A percentile compares a stretch with the other conserved stretches of the same genome.
Conservation (phyloP, 1,140 invertebrate species). For the Drosophila mayri region DNA sequence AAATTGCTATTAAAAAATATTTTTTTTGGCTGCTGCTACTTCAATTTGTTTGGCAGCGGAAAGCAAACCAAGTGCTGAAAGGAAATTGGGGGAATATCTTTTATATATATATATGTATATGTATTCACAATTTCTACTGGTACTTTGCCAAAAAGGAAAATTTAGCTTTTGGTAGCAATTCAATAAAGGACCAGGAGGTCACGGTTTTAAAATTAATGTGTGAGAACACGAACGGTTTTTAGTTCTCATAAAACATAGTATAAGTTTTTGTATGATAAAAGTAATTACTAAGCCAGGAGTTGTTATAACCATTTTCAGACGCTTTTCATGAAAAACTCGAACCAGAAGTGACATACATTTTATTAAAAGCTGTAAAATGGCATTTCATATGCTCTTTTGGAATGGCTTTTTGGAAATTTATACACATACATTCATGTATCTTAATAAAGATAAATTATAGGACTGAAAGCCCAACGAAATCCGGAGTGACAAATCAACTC, state of each 20-base stretch:
- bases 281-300: neutral
- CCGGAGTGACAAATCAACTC: conserved; percentile 19
- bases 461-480: neutral
- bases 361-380: neutral
- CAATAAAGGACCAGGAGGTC: conserved; percentile 7
- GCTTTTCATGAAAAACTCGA: neutral
- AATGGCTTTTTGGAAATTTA: neutral
- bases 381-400: too few species aligned
- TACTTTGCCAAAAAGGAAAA: conserved; percentile 8
- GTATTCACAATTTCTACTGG: conserved; percentile 12
- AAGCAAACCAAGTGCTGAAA: conserved; percentile 4
- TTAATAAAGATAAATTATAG: conserved; percentile 9
- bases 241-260: neutral
- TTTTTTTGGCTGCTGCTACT: neutral
- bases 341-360: neutral
- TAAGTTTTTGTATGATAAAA: neutral
- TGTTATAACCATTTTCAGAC: neutral
- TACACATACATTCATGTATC: neutral
- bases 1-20: conserved; percentile 5
- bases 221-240: neutral
- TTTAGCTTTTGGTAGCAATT: conserved; percentile 3
- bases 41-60: conserved; percentile 4
- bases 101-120: too few species aligned
- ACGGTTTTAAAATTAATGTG: conserved; percentile 7
- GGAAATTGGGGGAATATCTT: conserved; percentile 4